A percentile compares a stretch with the other conserved stretches of the same genome.
These are phyloP conservation scores for Chiloscyllium punctatum DNA, from an alignment of 2,797 vertebrate species.

Conservation along the genomic window DNA sequence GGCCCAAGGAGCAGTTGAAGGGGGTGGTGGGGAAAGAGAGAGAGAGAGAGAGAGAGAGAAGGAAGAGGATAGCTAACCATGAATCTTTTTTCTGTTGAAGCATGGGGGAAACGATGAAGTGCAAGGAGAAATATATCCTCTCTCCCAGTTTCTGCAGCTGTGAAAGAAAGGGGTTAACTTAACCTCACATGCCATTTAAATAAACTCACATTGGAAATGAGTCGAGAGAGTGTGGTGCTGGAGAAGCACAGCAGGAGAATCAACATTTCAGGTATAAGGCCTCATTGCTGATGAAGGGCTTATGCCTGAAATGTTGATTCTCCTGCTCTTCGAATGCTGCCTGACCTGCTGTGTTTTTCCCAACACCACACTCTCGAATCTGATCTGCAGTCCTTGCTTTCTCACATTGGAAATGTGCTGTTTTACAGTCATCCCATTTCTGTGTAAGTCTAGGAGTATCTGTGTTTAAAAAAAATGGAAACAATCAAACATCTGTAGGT, in stretches of 20 bases:
- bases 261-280: too few species aligned
- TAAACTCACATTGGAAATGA: neutral
- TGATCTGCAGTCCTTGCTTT: too few species aligned
- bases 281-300: too few species aligned
- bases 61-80: neutral
- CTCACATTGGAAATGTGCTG: neutral
- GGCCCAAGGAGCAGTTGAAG: constrained; percentile 57
- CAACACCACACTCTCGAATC: too few species aligned
- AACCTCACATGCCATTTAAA: neutral
- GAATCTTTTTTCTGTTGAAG: neutral
- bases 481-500: neutral
- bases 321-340: too few species aligned
- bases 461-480: neutral
- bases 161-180: neutral
- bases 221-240: too few species aligned
- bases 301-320: too few species aligned
- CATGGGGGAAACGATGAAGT: neutral
- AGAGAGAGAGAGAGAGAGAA: neutral
- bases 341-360: too few species aligned
- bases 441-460: neutral
- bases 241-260: too few species aligned
- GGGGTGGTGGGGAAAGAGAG: constrained; percentile 38
- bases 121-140: neutral
- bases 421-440: neutral
- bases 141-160: neutral